Base-by-base conservation (phyloP, 2,888 invertebrate species). In the Aelia acuminata region DNA sequence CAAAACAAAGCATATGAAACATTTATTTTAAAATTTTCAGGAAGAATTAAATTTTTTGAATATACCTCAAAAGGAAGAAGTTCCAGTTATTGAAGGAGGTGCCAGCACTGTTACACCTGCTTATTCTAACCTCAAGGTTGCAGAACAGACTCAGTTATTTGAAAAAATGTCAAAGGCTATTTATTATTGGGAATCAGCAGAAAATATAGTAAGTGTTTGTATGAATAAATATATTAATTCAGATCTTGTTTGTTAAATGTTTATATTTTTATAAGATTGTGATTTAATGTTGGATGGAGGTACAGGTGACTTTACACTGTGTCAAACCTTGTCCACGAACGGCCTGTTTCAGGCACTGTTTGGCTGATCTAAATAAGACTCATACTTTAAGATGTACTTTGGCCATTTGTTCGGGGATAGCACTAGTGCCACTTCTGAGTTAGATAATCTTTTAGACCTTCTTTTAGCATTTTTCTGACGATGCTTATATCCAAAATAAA, bases 171-270 rank as follows among this genome's bases (percentile, higher is more conserved):
- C 22, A 15, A 50, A 84, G 47, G 84, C 39, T 13, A 31, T 88
- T 26, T 20, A 88, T 53, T 84, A 84, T 48, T 88, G 88, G 88
- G 35, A 75, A n/a, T 39, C 20, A 35, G 84, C 87, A 47, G 87
- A 26, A 48, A 53, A 18, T 7, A 57, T 57, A 48, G 87, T 87
- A 53, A 80, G 87, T 87, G 8, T 35, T 75, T 86, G 4, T 48
- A 13, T 26, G 13, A 15, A 70, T 26, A 26, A 26, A 26, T 0
- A 53, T 57, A 7, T 2, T 57, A 10, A 53, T 53, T n/a, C 18
- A n/a, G 53, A 8, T n/a, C n/a, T 53, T 1, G 7, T 22, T 53
- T n/a, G 22, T 53, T 4, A n/a, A n/a, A n/a, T 53, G n/a, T n/a
- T 8, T 53, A n/a, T 53, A 7, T 53, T 53, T 53, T 53, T 20